Evolutionary conservation across 2,113 vertebrate genomes (phyloP), one percentile per base, ranked within the genome.

Genomic region (Heptranchias perlo): DNA sequence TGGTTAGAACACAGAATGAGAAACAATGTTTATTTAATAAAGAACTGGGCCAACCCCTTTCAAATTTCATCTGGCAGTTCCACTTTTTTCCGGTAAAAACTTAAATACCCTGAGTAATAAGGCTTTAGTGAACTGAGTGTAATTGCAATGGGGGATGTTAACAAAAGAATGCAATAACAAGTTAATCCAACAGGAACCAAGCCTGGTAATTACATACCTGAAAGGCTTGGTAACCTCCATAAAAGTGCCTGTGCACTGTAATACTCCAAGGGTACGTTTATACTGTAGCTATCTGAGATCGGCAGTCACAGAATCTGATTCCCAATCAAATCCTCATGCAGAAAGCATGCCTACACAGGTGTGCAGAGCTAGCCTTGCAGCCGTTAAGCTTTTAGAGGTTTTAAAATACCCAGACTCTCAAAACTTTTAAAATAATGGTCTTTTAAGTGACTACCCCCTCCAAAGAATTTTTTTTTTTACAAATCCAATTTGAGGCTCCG

Each of bases 101-200:
- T 39, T 64, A 62, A 93, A 93, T 64, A 61, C n/a, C 18, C 58
- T 62, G 16, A 23, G 16, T 93, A 58, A 64, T 39, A 62, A 93
- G 35, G 89, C 89, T 93, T 39, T 35, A 93, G 58, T 93, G 89
- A 93, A 62, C 89, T 21, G 58, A 62, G 35, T 93, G 35, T 93
- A 93, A 93, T 93, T 93, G 89, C 58, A 62, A 64, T 64, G 89
- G 16, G n/a, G 54, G 58, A 62, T 93, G 58, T 93, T 93, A 93
- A 93, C 89, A 93, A 39, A 93, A 93, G 89, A 93, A 93, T 44
- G 89, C 61, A 93, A 64, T 64, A 93, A 93, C 89, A 93, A 93
- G 89, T 93, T 93, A 93, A 93, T 93, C 89, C 89, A 93, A 93
- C 89, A 93, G 89, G 58, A 64, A 93, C 58, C 35, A 21, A 93